phyloP scores from a whole-genome alignment of 1,140 invertebrate species.

The Caenorhabditis remanei region DNA sequence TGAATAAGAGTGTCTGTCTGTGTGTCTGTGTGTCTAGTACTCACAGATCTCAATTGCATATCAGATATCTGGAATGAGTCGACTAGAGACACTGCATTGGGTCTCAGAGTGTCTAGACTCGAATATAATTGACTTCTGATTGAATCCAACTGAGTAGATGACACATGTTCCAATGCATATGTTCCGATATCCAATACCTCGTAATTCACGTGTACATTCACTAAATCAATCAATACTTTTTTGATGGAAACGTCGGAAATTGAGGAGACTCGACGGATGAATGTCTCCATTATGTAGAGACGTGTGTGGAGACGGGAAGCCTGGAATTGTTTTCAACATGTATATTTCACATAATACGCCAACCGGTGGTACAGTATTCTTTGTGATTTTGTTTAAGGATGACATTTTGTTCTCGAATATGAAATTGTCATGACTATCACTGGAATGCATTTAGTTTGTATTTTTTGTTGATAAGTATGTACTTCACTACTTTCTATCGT shows the following conservation, averaged over 20 bases:
- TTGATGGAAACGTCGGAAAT: constrained; percentile 6
- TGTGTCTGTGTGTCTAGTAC: not conserved
- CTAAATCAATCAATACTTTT: constrained; percentile 58
- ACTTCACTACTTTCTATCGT: too few relatives aligned
- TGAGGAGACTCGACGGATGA: constrained; percentile 64
- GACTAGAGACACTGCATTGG: constrained; percentile 89
- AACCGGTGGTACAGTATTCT: not conserved
- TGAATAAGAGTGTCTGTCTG: constrained; percentile 80
- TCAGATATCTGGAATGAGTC: constrained; percentile 91
- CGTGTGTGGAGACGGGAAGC: constrained; percentile 78
- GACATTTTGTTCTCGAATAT: too few relatives aligned
- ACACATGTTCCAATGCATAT: constrained; percentile 66
- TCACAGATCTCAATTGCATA: constrained; percentile 85
- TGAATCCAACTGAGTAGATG: constrained; percentile 63
- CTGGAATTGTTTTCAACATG: constrained; percentile 30
- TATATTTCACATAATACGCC: too few relatives aligned
- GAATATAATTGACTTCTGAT: constrained; percentile 66
- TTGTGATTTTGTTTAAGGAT: not conserved
- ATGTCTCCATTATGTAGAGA: constrained; percentile 69
- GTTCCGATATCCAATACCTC: constrained; percentile 62
- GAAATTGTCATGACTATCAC: too few relatives aligned
- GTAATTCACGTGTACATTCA: constrained; percentile 19
- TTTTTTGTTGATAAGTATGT: too few relatives aligned
- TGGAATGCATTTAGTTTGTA: too few relatives aligned
- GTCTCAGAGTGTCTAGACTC: constrained; percentile 75